Base-by-base conservation (phyloP, 2,888 invertebrate genomes). In the Metallyticus violacea region DNA sequence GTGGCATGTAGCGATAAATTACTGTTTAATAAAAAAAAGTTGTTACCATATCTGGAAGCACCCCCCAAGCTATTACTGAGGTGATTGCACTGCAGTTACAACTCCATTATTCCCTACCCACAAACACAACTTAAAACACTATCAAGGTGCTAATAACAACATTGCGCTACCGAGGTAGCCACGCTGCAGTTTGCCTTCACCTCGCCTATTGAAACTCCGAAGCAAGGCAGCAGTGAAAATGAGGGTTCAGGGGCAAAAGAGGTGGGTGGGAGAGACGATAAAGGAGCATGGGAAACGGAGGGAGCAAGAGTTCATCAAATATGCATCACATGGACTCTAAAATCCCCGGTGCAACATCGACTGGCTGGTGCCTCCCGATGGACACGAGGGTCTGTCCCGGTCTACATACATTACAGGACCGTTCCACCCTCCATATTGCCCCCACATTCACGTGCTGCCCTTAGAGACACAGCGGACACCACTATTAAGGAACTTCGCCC, bases 271-370 rank as follows among this genome's bases (percentile, higher is more conserved):
- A 6, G 27, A 7, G 22, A 80, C 22, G 27, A 80, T 80, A 80
- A 80, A 80, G 80, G 80, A 80, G n/a, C 80, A 80, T n/a, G 22
- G 40, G n/a, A 80, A 80, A 22, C 29, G 29, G 28, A 28, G 80
- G 15, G 80, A 80, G 80, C 40, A 29, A 80, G 80, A 80, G 29
- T 25, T 80, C 29, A 80, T 80, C 80, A 80, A 80, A 80, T 80
- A 80, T 80, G 80, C 80, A 80, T 80, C 80, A 80, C 80, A 80
- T 80, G 80, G 80, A 28, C 29, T 80, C 80, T 80, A 80, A 80
- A 80, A 22, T 30, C 40, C 40, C 40, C 40, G 40, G 40, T 62
- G 40, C 80, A 30, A 80, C 80, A n/a, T 29, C 80, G 29, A n/a
- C 29, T n/a, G 22, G 22, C 29, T 80, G n/a, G 6, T 28, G 6